Evolutionary conservation across 2,888 invertebrate species (phyloP).

Genomic region (Steromphala cineraria): DNA sequence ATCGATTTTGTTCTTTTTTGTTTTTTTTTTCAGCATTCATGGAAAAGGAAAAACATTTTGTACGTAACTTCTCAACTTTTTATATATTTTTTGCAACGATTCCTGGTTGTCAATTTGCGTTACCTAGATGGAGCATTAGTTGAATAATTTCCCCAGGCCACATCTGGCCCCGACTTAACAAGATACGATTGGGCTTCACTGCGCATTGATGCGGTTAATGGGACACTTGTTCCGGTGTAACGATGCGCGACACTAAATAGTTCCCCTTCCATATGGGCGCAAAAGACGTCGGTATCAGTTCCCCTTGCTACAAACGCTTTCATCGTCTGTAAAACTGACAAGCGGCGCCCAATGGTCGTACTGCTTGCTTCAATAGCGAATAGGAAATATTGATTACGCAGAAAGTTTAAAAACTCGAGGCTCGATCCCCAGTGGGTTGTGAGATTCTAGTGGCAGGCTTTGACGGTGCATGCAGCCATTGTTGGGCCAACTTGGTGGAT

Average conservation of each 20-base stretch:
- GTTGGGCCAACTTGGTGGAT: background rate
- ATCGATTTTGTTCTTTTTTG: too few species aligned
- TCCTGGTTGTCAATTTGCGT: too few species aligned
- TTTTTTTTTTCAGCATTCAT: too few species aligned
- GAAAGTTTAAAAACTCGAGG: background rate
- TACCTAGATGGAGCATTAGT: background rate
- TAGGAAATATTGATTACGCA: background rate
- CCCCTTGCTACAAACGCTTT: background rate
- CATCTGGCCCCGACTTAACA: background rate
- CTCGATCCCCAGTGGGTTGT: background rate
- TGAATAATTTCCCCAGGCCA: background rate
- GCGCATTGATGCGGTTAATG: slow-evolving; percentile 15
- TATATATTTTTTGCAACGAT: too few species aligned
- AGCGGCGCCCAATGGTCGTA: background rate
- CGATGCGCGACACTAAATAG: slow-evolving; percentile 8
- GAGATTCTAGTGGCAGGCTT: background rate
- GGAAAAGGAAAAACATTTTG: too few species aligned
- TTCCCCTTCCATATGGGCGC: background rate
- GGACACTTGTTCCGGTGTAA: slow-evolving; percentile 15
- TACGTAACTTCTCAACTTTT: too few species aligned
- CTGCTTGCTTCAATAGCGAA: background rate
- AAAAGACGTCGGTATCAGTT: background rate
- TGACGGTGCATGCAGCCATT: background rate
- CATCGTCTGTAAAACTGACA: background rate
- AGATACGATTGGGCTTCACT: background rate